These are phyloP conservation scores for Trachelus stipa DNA, from an alignment of 2,888 invertebrate genomes.

Conservation along the genomic window DNA sequence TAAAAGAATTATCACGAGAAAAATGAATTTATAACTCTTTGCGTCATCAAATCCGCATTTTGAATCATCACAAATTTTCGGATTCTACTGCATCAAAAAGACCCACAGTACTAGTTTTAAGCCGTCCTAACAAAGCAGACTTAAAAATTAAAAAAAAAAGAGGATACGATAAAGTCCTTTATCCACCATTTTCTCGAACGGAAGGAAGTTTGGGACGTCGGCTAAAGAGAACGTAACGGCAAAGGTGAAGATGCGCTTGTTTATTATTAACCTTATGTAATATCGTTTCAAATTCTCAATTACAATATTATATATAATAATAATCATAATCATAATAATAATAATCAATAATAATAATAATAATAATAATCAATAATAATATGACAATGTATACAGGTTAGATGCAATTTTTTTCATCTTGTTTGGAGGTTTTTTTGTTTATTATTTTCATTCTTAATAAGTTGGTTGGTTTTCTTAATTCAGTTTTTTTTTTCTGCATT, in stretches of 20 bases:
- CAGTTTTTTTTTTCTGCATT: slow-evolving; percentile 45
- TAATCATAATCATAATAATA: slow-evolving; percentile 50
- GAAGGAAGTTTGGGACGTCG: neutral
- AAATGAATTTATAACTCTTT: neutral
- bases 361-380: slow-evolving; percentile 56
- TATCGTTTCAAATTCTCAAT: slow-evolving; percentile 66
- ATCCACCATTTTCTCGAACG: neutral
- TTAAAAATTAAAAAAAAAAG: neutral
- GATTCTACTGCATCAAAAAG: neutral
- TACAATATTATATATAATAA: slow-evolving; percentile 64
- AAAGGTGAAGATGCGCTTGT: slow-evolving; percentile 64
- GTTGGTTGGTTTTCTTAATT: slow-evolving; percentile 46
- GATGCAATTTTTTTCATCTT: slow-evolving; percentile 63
- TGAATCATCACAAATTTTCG: neutral
- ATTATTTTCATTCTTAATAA: slow-evolving; percentile 59
- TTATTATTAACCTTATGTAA: slow-evolving; percentile 67
- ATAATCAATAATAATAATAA: slow-evolving; percentile 41
- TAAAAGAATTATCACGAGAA: neutral
- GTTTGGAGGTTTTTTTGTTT: slow-evolving; percentile 55
- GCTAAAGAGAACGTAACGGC: slow-evolving; percentile 24
- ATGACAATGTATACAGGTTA: slow-evolving; percentile 67
- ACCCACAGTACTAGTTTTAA: neutral
- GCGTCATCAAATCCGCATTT: neutral
- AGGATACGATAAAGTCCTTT: neutral
- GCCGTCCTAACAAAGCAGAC: neutral